Evolutionary conservation across 2,888 invertebrate species (phyloP).

Genomic region (Cantharis nigra): DNA sequence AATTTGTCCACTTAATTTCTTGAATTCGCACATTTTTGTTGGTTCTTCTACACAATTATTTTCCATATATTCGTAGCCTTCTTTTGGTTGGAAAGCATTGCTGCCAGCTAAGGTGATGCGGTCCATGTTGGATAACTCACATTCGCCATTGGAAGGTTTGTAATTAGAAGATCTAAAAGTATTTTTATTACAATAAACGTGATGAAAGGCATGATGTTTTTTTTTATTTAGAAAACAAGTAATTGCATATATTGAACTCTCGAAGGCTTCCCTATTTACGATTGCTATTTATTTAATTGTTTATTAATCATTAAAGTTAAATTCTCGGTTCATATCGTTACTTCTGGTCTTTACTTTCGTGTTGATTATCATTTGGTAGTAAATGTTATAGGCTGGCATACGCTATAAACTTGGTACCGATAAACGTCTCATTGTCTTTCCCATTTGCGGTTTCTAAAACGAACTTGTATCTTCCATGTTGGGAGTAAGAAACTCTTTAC

Average conservation of each 20-base stretch:
- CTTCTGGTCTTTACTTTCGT: constrained; percentile 14
- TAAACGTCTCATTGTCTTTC: constrained; percentile 34
- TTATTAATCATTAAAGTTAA: background rate
- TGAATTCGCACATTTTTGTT: constrained; percentile 93
- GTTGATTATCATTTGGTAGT: constrained; percentile 23
- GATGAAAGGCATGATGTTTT: background rate
- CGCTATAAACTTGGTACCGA: constrained; percentile 27
- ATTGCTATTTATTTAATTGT: background rate
- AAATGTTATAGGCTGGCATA: constrained; percentile 24
- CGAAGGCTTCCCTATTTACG: background rate
- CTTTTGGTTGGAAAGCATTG: constrained; percentile 65
- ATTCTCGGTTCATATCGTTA: background rate
- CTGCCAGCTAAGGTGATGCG: constrained; percentile 85
- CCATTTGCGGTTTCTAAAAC: constrained; percentile 31
- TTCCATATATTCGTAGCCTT: constrained; percentile 80
- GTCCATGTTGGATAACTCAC: constrained; percentile 90
- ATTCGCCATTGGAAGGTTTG: constrained; percentile 82
- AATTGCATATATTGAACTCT: background rate
- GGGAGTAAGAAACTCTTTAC: constrained; percentile 18
- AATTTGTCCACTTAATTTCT: constrained; percentile 83
- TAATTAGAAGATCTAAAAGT: constrained; percentile 85
- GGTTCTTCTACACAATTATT: constrained; percentile 94
- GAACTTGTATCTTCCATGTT: constrained; percentile 37
- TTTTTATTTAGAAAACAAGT: background rate
- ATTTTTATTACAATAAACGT: background rate